phyloP scores from a whole-genome alignment of 30 jellyfish, hydroid and myxozoan genomes.

The Mastigias papua region DNA sequence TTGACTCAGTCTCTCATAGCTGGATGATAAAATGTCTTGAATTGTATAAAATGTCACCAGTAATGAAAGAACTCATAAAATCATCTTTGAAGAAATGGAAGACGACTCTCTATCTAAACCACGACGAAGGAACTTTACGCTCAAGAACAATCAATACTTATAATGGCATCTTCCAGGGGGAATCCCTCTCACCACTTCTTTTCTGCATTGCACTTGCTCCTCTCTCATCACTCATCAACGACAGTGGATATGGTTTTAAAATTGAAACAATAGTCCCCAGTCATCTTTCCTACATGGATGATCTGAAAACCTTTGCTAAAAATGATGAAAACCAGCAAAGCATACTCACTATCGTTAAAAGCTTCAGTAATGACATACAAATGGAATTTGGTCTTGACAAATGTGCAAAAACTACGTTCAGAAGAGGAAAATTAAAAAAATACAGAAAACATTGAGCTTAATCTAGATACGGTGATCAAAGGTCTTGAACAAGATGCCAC shows the following conservation, averaged over 20 bases:
- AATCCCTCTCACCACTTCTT: neutral
- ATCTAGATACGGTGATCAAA: neutral
- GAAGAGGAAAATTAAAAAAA: slow-evolving; percentile 2
- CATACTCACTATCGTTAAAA: slow-evolving; percentile 14
- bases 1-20: neutral
- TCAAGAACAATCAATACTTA: slow-evolving; percentile 1
- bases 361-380: slow-evolving; percentile 7
- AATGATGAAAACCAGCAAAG: slow-evolving; percentile 31
- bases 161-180: neutral
- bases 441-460: too few relatives aligned
- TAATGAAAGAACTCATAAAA: neutral
- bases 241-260: slow-evolving; percentile 14
- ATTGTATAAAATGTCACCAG: neutral
- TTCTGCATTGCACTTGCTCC: neutral
- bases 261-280: too few relatives aligned
- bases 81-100: neutral
- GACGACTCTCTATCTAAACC: neutral
- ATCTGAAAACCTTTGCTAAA: slow-evolving; percentile 19
- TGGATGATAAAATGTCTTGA: neutral
- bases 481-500: neutral
- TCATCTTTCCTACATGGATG: slow-evolving; percentile 13
- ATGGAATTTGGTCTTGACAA: slow-evolving; percentile 15
- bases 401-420: slow-evolving; percentile 1
- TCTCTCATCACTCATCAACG: neutral
- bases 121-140: neutral